Percentiles rank a stretch among this genome's conserved stretches.
These are phyloP conservation scores for Drosophila tristis DNA, from an alignment of 1,140 invertebrate genomes.

Conservation along the genomic window DNA sequence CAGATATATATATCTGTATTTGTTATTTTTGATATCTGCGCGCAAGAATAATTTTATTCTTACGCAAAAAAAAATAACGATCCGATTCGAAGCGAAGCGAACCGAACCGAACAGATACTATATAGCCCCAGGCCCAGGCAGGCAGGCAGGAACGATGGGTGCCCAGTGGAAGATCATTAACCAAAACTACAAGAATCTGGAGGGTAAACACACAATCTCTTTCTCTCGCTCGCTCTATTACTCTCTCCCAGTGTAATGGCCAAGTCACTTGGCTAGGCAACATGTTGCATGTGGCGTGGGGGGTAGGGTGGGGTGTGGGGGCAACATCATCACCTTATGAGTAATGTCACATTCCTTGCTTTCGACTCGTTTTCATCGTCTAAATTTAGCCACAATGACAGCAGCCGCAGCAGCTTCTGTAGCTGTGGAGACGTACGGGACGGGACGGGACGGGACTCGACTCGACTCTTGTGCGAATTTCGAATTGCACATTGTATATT, in stretches of 20 bases:
- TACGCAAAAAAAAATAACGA: constrained; percentile 37
- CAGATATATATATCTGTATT: constrained; percentile 14
- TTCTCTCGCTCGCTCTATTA: constrained; percentile 1
- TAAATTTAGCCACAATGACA: constrained; percentile 74
- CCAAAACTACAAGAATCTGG: constrained; percentile 80
- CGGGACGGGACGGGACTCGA: too few species aligned
- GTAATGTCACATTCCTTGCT: constrained; percentile 65
- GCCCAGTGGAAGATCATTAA: constrained; percentile 81
- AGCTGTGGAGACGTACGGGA: neutral
- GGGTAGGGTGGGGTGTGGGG: constrained; percentile 21
- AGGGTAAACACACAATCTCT: constrained; percentile 66
- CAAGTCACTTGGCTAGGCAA: constrained; percentile 30
- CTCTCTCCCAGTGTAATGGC: neutral
- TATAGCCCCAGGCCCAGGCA: constrained; percentile 13
- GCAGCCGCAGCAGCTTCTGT: constrained; percentile 24
- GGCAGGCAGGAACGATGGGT: constrained; percentile 55
- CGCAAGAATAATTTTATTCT: constrained; percentile 70
- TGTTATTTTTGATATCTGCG: constrained; percentile 63
- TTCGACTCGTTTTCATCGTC: constrained; percentile 46
- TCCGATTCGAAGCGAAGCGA: constrained; percentile 19
- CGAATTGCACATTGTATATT: constrained; percentile 12
- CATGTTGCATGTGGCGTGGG: constrained; percentile 49
- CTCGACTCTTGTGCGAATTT: constrained; percentile 1
- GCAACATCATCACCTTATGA: constrained; percentile 38
- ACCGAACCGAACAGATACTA: constrained; percentile 42